Evolutionary conservation across 2,797 vertebrate species (phyloP).

Genomic region (Acanthiza pusilla): DNA sequence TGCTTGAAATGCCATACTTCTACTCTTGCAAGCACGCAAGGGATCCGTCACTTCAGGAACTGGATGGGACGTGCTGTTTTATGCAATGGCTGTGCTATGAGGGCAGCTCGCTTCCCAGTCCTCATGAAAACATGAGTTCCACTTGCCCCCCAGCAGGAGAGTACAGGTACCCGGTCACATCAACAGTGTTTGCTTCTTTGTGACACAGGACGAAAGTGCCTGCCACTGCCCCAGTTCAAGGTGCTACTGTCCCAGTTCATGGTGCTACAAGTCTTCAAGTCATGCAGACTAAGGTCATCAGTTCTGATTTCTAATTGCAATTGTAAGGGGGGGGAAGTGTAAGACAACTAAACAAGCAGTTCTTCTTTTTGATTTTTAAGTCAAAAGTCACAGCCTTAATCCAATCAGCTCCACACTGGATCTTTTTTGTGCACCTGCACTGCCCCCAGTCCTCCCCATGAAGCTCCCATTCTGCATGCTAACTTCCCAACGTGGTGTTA

Average conservation of each 20-base stretch:
- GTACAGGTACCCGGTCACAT: not conserved
- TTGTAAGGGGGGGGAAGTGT: not conserved
- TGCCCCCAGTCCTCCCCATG: not conserved
- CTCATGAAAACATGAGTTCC: fast-evolving
- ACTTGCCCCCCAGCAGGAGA: not conserved
- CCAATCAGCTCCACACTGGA: not conserved
- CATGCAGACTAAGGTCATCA: not conserved
- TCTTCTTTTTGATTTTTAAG: not conserved
- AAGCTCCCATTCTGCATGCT: not conserved
- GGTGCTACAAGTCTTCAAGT: not conserved
- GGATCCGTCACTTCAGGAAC: not conserved
- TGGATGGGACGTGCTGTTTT: not conserved
- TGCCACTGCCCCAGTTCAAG: not conserved
- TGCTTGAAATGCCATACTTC: not conserved
- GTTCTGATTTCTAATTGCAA: not conserved
- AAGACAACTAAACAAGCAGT: not conserved
- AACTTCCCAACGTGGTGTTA: not conserved
- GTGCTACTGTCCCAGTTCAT: not conserved
- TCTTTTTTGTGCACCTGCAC: not conserved
- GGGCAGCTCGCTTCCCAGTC: not conserved
- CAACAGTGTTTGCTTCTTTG: not conserved
- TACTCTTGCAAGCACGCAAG: not conserved
- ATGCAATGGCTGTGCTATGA: not conserved
- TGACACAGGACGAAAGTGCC: not conserved
- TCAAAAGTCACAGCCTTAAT: not conserved